phyloP scores from a whole-genome alignment of 2,888 invertebrate genomes.

The Drosophila prostipennis region DNA sequence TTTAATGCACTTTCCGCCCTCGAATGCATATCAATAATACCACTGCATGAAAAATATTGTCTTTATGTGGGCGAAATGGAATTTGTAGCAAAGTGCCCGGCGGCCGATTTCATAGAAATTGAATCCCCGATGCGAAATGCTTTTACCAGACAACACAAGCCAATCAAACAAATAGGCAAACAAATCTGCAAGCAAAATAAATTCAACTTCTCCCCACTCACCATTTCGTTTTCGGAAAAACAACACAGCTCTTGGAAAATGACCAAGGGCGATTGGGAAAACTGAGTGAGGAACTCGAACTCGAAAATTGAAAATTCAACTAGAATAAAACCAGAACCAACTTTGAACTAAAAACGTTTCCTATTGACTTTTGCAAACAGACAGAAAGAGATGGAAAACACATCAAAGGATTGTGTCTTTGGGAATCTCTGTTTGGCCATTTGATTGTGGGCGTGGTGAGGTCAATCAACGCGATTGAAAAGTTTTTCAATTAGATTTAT shows the following conservation, averaged over 20 bases:
- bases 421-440: neutral
- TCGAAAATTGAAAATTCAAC: constrained; percentile 28
- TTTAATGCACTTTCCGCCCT: neutral
- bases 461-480: constrained; percentile 20
- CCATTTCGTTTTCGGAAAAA: constrained; percentile 22
- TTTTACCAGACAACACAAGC: constrained; percentile 55
- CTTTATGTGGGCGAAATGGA: constrained; percentile 13
- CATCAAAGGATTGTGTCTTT: constrained; percentile 33
- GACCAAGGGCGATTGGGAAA: constrained; percentile 40
- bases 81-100: constrained; percentile 23
- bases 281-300: constrained; percentile 15
- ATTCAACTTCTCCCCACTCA: constrained; percentile 46
- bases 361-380: constrained; percentile 58
- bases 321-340: constrained; percentile 20
- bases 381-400: constrained; percentile 31
- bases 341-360: constrained; percentile 22
- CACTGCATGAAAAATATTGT: constrained; percentile 2
- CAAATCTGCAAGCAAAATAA: constrained; percentile 65
- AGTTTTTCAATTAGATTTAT: constrained; percentile 66
- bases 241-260: constrained; percentile 34
- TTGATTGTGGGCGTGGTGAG: constrained; percentile 7
- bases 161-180: constrained; percentile 74
- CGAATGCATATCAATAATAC: neutral
- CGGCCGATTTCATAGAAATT: constrained; percentile 37
- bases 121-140: constrained; percentile 50